These are phyloP conservation scores for Adelosebastes latens DNA, from an alignment of 2,797 vertebrate species.

Conservation along the genomic window DNA sequence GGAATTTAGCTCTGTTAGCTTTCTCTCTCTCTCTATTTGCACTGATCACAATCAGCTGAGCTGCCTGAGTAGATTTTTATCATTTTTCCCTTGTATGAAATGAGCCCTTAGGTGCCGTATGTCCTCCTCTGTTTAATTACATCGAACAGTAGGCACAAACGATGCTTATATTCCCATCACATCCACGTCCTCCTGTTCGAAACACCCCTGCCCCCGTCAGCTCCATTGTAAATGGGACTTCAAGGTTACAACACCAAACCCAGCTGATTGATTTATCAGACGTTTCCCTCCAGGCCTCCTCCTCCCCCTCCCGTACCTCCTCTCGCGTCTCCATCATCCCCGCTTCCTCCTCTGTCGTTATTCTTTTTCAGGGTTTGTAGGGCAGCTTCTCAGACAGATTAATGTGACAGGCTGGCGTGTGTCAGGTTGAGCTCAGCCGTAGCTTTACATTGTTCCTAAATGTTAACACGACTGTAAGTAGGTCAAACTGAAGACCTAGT, in stretches of 20 bases:
- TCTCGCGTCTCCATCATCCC: conserved; percentile 12
- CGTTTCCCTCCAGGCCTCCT: conserved; percentile 26
- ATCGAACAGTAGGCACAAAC: conserved; percentile 22
- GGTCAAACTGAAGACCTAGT: conserved; percentile 52
- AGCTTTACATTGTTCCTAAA: conserved; percentile 48
- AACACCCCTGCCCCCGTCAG: background rate
- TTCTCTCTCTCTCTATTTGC: conserved; percentile 22
- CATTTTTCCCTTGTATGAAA: conserved; percentile 48
- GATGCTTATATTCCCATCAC: conserved; percentile 35
- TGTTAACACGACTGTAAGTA: conserved; percentile 36
- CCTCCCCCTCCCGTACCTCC: background rate
- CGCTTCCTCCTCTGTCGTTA: conserved; percentile 30
- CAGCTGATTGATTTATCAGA: conserved; percentile 65
- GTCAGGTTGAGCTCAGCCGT: conserved; percentile 28
- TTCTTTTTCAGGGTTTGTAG: conserved; percentile 52
- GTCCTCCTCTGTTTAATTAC: conserved; percentile 58
- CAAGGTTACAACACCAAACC: conserved; percentile 58
- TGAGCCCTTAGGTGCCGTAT: conserved; percentile 45
- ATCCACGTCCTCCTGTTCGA: conserved; percentile 23
- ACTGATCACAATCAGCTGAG: conserved; percentile 46
- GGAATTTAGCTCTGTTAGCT: background rate
- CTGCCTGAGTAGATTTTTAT: conserved; percentile 61
- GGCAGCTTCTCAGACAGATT: conserved; percentile 40
- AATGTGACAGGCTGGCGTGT: conserved; percentile 33
- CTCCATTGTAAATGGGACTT: conserved; percentile 40